These are phyloP conservation scores for Macrochelys suwanniensis DNA, from an alignment of 2,797 vertebrate species.

Conservation along the genomic window DNA sequence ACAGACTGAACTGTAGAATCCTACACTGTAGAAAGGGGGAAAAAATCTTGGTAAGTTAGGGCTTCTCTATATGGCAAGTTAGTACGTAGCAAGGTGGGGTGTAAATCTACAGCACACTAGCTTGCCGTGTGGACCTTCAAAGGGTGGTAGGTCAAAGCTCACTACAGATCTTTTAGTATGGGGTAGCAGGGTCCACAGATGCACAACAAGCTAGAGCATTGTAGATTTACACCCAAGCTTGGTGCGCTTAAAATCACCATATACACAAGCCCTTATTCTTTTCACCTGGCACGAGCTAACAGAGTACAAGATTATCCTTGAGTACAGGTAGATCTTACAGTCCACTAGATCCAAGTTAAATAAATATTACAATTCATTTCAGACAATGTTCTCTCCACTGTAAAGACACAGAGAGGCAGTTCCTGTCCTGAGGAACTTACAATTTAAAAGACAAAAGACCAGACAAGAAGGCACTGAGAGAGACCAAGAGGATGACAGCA, in stretches of 20 bases:
- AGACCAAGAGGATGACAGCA: background rate
- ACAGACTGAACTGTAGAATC: background rate
- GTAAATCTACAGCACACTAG: background rate
- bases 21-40: rapidly evolving
- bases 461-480: background rate
- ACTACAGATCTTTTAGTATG: background rate
- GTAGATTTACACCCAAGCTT: background rate
- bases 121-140: background rate
- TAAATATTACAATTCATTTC: background rate
- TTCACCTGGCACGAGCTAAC: background rate
- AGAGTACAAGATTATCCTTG: background rate
- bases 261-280: background rate
- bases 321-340: background rate
- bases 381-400: background rate
- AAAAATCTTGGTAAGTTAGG: background rate
- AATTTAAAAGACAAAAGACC: background rate
- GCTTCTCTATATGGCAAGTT: background rate
- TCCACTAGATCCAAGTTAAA: background rate
- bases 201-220: background rate
- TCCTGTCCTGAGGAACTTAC: background rate
- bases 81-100: background rate
- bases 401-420: background rate
- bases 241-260: background rate
- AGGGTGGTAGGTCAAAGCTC: background rate
- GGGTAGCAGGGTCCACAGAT: background rate